Base-by-base conservation (phyloP, 1,140 invertebrate species). In the Phymorhynchus buccinoides region DNA sequence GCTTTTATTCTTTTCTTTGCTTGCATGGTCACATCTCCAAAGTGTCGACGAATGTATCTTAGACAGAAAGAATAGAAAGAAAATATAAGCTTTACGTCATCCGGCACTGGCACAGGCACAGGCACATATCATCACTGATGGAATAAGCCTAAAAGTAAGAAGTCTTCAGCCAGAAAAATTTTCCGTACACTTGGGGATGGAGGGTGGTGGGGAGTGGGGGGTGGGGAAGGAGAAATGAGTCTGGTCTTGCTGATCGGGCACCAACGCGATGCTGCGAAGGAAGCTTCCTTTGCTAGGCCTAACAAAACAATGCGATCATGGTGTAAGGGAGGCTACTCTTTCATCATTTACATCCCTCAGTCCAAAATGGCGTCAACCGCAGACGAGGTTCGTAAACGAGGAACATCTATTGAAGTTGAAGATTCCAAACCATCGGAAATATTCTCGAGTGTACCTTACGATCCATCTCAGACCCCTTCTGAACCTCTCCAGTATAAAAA, bases 401-500 rank as follows among this genome's bases (percentile, higher is more conserved):
- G 18, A 71, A 42, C 62, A 71, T 41, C 62, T 42, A 39, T 30
- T 73, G 39, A 32, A 42, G 44, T 14, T 12, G 12, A 35, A 16
- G 37, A 4, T 37, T n/a, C 62, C 16, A 7, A 18, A 71, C 16
- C n/a, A 2, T n/a, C 62, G 18, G 18, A 18, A 71, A 18, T 18
- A 2, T 9, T 14, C 9, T 42, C 39, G 27, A 41, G 35, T 9
- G 16, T 62, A 27, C n/a, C 39, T 22, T 39, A 42, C 9, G 22
- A 44, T 44, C 37, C 6, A 27, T n/a, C 2, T 71, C 41, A 14
- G n/a, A 39, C 62, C 73, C 66, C n/a, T n/a, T 32, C 62, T 27
- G 62, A 42, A 35, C 52, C 66, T 39, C 6, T 52, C 3, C 82
- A 48, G 48, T 86, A 87, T 62, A 90, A 85, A 83, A 91, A 91